Base-by-base conservation (phyloP, 2,113 vertebrate species). In the Pyrgilauda ruficollis region DNA sequence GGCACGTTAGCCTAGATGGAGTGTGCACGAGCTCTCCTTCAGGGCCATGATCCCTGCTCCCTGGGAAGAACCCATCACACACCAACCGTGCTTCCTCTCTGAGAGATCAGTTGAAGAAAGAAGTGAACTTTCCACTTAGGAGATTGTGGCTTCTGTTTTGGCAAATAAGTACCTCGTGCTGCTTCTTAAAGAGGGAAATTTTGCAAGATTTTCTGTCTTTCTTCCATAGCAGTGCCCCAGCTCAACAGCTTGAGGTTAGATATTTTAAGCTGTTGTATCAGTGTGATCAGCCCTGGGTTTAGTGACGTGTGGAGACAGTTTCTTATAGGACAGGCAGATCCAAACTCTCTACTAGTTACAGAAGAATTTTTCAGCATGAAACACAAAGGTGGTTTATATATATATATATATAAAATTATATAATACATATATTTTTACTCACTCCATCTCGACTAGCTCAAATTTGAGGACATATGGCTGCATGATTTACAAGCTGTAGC, bases 1-100 rank as follows among this genome's bases (percentile, higher is more conserved):
- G 16, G 53, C 3, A 1, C 6, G 3, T 44, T 84, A 21, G 41
- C 68, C n/a, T 62, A 19, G 53, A 47, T 0, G 0, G 7, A 10
- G 10, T 6, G 6, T 41, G 39, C 69, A 30, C 41, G 35, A 64
- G n/a, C 13, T 61, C 10, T 88, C 43, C 62, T 78, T 55, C n/a
- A 64, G 44, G 64, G 39, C 53, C 8, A 3, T 4, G 9, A 23
- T 91, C 6, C 56, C 37, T 75, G 6, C 22, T 81, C 35, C 28
- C 24, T 49, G 0, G n/a, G 55, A 66, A 33, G 52, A 26, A 87
- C 21, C 52, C 26, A 8, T 84, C 41, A 18, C 1, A 0, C 27
- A 20, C 28, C 1, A 2, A 11, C 49, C 2, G 0, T 52, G 37
- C 27, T 73, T 84, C 41, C 49, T 89, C 46, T 64, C 15, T 0